Evolutionary conservation across 2,888 invertebrate species (phyloP).

Genomic region (Cancer borealis): DNA sequence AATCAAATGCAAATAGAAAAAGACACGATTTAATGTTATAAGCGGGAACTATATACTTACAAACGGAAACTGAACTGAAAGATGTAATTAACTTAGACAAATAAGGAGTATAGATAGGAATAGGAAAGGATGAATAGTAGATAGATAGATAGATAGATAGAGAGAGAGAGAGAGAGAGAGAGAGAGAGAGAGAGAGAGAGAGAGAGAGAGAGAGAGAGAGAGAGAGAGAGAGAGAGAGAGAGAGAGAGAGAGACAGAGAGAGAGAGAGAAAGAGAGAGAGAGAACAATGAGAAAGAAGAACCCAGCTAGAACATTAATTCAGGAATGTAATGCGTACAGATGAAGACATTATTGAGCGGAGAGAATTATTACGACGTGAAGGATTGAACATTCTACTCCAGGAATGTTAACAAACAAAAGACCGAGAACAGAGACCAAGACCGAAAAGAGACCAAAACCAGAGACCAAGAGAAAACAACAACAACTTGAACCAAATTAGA

Average conservation of each 20-base stretch:
- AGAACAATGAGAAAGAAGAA: not conserved
- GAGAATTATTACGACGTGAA: not conserved
- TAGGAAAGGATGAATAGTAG: not conserved
- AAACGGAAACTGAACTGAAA: not conserved
- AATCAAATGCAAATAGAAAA: not conserved
- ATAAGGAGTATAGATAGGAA: not conserved
- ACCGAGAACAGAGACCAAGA: not conserved
- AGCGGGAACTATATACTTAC: conserved; percentile 9
- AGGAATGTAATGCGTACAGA: too few relatives aligned
- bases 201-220: conserved; percentile 29
- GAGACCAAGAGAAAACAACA: not conserved
- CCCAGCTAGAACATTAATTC: not conserved
- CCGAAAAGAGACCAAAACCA: not conserved
- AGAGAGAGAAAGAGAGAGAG: conserved; percentile 37
- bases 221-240: conserved; percentile 40
- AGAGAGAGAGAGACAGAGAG: conserved; percentile 37
- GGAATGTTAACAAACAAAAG: not conserved
- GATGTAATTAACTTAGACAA: not conserved
- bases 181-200: not conserved
- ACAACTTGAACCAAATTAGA: not conserved
- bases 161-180: not conserved
- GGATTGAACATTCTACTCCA: not conserved
- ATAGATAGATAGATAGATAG: not conserved
- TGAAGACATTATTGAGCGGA: not conserved
- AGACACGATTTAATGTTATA: not conserved